Base-by-base conservation (phyloP, 2,797 vertebrate genomes). In the Graptemys geographica region DNA sequence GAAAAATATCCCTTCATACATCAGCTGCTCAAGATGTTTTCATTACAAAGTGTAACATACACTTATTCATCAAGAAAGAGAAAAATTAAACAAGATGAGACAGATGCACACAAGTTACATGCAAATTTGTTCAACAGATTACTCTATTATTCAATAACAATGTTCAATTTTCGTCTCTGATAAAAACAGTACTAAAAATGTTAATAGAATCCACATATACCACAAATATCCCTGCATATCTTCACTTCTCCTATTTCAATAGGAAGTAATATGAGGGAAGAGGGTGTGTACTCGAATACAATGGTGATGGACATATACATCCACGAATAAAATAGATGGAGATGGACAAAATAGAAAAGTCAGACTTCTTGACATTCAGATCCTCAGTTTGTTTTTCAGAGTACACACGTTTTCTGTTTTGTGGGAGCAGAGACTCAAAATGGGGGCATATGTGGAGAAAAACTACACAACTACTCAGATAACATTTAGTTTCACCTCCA, bases 141-240 rank as follows among this genome's bases (percentile, higher is more conserved):
- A 90, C 33, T 78, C 47, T 78, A 4, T 83, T 96, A 69, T 89
- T 94, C 84, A 86, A 81, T 15, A 94, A 86, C 33, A 95, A 94
- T 81, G 55, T 69, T 81, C 19, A 92, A 79, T 90, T 95, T 84
- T 44, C 25, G 81, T 69, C 79, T 93, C 28, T 57, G 51, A 84
- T 53, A 87, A 90, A 90, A n/a, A 94, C 12, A 78, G 1, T 92
- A 55, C 83, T 96, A 92, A 94, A 90, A 96, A 92, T 47, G 89
- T 28, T 78, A 78, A 90, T 8, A 84, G 44, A 83, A 93, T 47
- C 18, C 81, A 27, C 12, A 27, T 41, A 79, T 76, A 83, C 23
- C n/a, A 62, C 65, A 95, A 94, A 79, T 93, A 85, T 86, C 89
- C 89, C 87, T 83, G 59, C 0, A 1, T 56, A 78, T 84, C 33